Evolutionary conservation across 2,113 vertebrate species (phyloP), one percentile per base, ranked within the genome.

Genomic region (Semicossyphus pulcher): DNA sequence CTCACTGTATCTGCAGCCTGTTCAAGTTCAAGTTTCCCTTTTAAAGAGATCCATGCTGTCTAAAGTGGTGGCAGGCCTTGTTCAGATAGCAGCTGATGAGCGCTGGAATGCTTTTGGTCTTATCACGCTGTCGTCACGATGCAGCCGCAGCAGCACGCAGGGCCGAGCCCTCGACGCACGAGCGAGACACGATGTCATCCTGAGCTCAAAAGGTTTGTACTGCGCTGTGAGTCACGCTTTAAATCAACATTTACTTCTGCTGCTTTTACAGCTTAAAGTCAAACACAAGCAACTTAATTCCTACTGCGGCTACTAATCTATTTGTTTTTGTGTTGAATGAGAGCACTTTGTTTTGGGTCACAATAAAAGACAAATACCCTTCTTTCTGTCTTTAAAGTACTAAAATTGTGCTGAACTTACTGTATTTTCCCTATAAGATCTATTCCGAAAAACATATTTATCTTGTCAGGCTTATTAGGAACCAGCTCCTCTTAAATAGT

Each of bases 81-180:
- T 58, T 64, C 76, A 77, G 78, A 81, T 77, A 75, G 78, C 47
- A 41, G 69, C 85, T 66, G 78, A 86, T 84, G 77, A 79, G 74
- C 14, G 21, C 44, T 61, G 84, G 83, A 84, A 89, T 92, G 85
- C 71, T 77, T 90, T 87, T 87, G 74, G 84, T 90, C 86, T 87
- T 86, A 86, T 88, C 69, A 3, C 32, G 61, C 69, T 72, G 71
- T 81, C 56, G 79, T 86, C 78, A 63, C 69, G 34, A 79, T 80
- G 37, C 54, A 44, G 67, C 74, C 47, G 11, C 80, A 39, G 78
- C 47, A 3, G 18, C 12, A 12, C 12, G 41, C 41, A 44, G 37
- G 58, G 64, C 62, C 29, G 39, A 18, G 70, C 41, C 53, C 4
- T 2, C 65, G 71, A 80, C 48, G 42, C 66, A 56, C 37, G 15